Evolutionary conservation across 2,113 vertebrate genomes (phyloP).

Genomic region (Pionites leucogaster): DNA sequence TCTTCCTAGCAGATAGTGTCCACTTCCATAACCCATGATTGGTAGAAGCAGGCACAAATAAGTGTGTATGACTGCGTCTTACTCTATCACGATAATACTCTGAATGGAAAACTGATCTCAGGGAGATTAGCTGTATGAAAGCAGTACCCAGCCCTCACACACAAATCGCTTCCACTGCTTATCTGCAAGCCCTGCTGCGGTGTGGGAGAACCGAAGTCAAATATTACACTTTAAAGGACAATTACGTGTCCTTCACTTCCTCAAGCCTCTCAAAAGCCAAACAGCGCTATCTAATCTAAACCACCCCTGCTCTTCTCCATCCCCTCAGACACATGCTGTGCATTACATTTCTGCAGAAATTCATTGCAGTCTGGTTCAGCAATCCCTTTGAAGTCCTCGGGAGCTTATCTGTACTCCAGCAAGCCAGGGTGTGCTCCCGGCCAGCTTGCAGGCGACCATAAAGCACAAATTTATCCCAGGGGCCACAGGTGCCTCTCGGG

Average conservation of each 20-base stretch:
- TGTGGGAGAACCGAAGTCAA: not conserved
- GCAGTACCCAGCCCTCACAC: not conserved
- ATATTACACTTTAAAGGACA: conserved; percentile 50
- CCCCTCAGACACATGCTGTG: conserved; percentile 40
- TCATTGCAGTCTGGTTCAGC: conserved; percentile 40
- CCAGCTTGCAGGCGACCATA: conserved; percentile 20
- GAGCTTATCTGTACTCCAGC: conserved; percentile 54
- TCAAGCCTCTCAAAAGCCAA: conserved; percentile 32
- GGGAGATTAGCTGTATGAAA: not conserved
- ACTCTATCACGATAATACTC: accelerated
- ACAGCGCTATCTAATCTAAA: conserved; percentile 65
- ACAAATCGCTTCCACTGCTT: not conserved
- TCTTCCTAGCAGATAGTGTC: not conserved
- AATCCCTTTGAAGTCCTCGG: conserved; percentile 60
- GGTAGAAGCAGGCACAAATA: not conserved
- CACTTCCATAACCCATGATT: not conserved
- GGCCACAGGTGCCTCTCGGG: conserved; percentile 12
- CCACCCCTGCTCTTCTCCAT: conserved; percentile 39
- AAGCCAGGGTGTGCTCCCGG: conserved; percentile 11
- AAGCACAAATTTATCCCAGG: conserved; percentile 28
- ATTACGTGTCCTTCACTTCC: conserved; percentile 40
- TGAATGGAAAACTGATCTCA: not conserved
- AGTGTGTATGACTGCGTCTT: not conserved
- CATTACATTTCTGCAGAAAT: conserved; percentile 20
- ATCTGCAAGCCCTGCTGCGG: not conserved